Percentiles rank a stretch among this genome's conserved stretches.
Evolutionary conservation across 2,797 vertebrate species (phyloP).

Genomic region (Protosalanx chinensis): DNA sequence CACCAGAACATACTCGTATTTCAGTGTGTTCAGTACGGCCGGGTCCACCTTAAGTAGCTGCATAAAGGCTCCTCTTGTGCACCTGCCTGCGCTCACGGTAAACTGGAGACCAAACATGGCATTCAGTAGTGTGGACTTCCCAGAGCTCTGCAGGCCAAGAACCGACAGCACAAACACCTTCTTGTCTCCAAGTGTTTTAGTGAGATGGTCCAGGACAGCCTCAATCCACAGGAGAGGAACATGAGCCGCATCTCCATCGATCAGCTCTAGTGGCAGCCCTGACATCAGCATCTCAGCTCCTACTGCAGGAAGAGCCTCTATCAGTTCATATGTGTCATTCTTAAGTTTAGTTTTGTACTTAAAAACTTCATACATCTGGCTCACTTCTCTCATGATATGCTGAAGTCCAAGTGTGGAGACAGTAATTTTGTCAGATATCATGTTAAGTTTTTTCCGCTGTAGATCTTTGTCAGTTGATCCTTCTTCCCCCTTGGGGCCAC

Average conservation of each 20-base stretch:
- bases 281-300: conserved; percentile 68
- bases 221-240: conserved; percentile 71
- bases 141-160: conserved; percentile 75
- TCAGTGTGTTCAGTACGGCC: conserved; percentile 50
- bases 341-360: background rate
- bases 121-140: conserved; percentile 77
- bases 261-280: conserved; percentile 72
- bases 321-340: background rate
- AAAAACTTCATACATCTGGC: conserved; percentile 73
- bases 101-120: conserved; percentile 79
- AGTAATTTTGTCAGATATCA: conserved; percentile 54
- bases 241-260: conserved; percentile 75
- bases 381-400: conserved; percentile 71
- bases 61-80: conserved; percentile 78
- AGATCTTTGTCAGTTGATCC: too few species aligned
- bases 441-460: background rate
- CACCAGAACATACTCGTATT: conserved; percentile 53
- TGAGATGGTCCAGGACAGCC: conserved; percentile 69
- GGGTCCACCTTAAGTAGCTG: conserved; percentile 58
- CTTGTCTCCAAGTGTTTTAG: conserved; percentile 64
- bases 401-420: conserved; percentile 63
- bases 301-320: conserved; percentile 59
- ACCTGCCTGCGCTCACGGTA: conserved; percentile 70
- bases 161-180: conserved; percentile 75
- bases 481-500: too few species aligned